Conservation (phyloP, 2,888 invertebrate species). For the Dromius quadrimaculatus region DNA sequence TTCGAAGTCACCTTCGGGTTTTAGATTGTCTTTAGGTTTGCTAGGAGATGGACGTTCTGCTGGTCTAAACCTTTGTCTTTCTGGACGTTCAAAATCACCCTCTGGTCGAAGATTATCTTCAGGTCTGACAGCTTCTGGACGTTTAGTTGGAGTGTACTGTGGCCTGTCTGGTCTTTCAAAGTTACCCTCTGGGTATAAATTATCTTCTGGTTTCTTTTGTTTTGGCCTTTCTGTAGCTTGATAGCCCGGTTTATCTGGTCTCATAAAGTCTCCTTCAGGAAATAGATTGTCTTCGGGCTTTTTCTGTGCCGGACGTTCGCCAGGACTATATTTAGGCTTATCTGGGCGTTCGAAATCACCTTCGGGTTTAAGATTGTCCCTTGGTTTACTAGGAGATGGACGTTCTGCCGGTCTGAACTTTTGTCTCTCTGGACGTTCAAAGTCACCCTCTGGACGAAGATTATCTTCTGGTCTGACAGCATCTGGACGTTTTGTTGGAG, state of each 20-base stretch:
- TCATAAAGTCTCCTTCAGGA: constrained; percentile 70
- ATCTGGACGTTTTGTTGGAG: constrained; percentile 68
- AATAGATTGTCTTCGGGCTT: constrained; percentile 67
- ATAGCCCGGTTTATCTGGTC: constrained; percentile 60
- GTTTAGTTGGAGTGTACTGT: constrained; percentile 62
- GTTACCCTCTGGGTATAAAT: constrained; percentile 65
- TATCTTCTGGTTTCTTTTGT: constrained; percentile 68
- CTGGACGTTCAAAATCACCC: constrained; percentile 68
- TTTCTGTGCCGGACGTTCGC: constrained; percentile 65
- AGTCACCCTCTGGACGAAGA: constrained; percentile 68
- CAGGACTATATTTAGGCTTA: constrained; percentile 64
- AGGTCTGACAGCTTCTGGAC: constrained; percentile 60
- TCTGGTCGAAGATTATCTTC: constrained; percentile 66
- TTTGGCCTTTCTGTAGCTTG: constrained; percentile 64
- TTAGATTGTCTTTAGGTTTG: constrained; percentile 68
- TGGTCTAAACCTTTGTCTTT: constrained; percentile 56
- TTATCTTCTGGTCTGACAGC: constrained; percentile 68
- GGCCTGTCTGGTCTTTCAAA: constrained; percentile 64
- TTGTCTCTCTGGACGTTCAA: constrained; percentile 68
- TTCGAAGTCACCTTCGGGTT: constrained; percentile 65
- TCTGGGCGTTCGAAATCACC: constrained; percentile 68
- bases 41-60: constrained; percentile 65
- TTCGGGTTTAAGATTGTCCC: constrained; percentile 71
- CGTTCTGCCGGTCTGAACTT: constrained; percentile 65
- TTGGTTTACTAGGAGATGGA: constrained; percentile 67